phyloP scores from a whole-genome alignment of 2,888 invertebrate species.

The Epistrophella euchroma region DNA sequence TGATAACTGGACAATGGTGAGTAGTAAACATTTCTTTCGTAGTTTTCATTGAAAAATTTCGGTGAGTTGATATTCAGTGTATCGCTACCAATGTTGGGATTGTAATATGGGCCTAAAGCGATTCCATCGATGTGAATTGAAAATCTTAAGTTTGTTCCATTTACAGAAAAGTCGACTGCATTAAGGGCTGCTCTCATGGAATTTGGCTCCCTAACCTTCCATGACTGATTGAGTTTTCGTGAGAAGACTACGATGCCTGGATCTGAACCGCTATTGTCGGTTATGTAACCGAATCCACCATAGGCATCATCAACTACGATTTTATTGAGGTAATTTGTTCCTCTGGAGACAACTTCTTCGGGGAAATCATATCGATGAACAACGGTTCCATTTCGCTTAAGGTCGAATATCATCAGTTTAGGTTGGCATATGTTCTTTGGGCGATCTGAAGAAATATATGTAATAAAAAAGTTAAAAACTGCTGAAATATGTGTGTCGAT shows the following conservation, averaged over 20 bases:
- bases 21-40: conserved; percentile 86
- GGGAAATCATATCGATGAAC: conserved; percentile 87
- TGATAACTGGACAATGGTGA: conserved; percentile 88
- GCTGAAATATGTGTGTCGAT: too few relatives aligned
- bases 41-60: conserved; percentile 77
- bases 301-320: conserved; percentile 89
- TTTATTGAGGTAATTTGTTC: conserved; percentile 88
- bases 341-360: conserved; percentile 85
- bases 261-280: conserved; percentile 88
- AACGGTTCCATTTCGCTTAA: conserved; percentile 86
- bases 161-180: conserved; percentile 86
- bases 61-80: conserved; percentile 73
- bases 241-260: conserved; percentile 91
- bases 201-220: conserved; percentile 88
- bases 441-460: conserved; percentile 55
- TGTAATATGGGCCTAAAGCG: conserved; percentile 87
- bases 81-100: conserved; percentile 79
- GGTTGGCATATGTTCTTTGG: conserved; percentile 87
- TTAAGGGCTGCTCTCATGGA: conserved; percentile 87
- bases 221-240: conserved; percentile 86
- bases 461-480: neutral
- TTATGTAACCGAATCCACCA: conserved; percentile 88
- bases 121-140: conserved; percentile 89
- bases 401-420: conserved; percentile 88
- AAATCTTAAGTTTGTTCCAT: conserved; percentile 85